Evolutionary conservation across 2,888 invertebrate genomes (phyloP).

Genomic region (Ellobium chinense): DNA sequence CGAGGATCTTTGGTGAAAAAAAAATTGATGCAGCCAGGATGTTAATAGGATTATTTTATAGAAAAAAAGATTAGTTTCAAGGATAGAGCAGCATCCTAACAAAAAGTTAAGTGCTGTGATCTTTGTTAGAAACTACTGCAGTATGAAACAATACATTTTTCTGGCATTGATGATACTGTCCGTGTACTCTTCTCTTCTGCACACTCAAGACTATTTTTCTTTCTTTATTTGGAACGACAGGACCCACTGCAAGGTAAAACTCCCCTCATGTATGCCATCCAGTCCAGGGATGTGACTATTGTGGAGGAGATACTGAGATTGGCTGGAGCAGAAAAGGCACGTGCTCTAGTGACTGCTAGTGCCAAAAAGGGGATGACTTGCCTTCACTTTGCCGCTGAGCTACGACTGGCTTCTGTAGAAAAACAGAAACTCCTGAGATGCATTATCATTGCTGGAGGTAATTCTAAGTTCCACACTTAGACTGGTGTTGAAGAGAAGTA

Average conservation of each 20-base stretch:
- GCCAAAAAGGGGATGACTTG: constrained; percentile 33
- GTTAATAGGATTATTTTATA: too few relatives aligned
- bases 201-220: not conserved
- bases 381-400: constrained; percentile 38
- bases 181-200: too few relatives aligned
- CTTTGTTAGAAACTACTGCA: too few relatives aligned
- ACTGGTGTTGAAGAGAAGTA: too few relatives aligned
- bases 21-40: too few relatives aligned
- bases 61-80: too few relatives aligned
- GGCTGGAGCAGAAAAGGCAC: constrained; percentile 26
- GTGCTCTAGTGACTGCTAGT: constrained; percentile 6
- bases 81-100: too few relatives aligned
- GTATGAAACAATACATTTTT: too few relatives aligned
- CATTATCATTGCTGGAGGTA: constrained; percentile 40
- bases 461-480: too few relatives aligned
- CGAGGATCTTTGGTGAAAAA: too few relatives aligned
- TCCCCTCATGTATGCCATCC: constrained; percentile 40
- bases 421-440: constrained; percentile 20
- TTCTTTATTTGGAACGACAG: not conserved
- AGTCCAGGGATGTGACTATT: constrained; percentile 32
- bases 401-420: not conserved
- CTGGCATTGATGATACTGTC: too few relatives aligned
- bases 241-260: constrained; percentile 35
- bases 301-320: constrained; percentile 13
- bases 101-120: too few relatives aligned